These are phyloP conservation scores for Cepphus grylle DNA, from an alignment of 2,113 vertebrate genomes.

Conservation along the genomic window DNA sequence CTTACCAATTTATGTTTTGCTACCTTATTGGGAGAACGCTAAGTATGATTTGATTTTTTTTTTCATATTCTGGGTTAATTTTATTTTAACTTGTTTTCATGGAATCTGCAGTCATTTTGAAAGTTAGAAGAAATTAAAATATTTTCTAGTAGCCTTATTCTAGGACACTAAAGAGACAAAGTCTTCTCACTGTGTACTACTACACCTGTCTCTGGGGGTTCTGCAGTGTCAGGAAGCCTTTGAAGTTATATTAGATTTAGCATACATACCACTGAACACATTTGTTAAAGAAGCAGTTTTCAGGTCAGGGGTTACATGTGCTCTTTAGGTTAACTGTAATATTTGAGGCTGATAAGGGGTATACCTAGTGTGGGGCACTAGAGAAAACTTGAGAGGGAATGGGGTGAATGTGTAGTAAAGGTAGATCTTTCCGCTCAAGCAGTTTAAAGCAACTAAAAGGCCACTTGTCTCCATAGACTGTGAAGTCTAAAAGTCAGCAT, in stretches of 20 bases:
- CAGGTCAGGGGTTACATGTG: not conserved
- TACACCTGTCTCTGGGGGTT: not conserved
- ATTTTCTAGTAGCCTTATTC: not conserved
- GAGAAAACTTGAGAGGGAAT: not conserved
- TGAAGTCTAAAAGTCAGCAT: not conserved
- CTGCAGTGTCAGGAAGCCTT: not conserved
- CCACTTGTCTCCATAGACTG: rapidly evolving
- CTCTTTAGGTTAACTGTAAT: not conserved
- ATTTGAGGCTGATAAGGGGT: not conserved
- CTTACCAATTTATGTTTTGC: not conserved
- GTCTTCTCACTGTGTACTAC: not conserved
- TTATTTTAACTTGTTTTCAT: not conserved
- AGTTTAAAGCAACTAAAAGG: not conserved
- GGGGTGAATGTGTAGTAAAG: not conserved
- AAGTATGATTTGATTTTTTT: not conserved
- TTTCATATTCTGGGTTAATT: not conserved
- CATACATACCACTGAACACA: rapidly evolving
- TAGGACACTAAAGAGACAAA: not conserved
- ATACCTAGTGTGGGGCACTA: rapidly evolving
- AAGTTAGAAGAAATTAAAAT: not conserved
- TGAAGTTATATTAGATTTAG: not conserved
- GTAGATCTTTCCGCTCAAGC: not conserved
- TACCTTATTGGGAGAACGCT: not conserved
- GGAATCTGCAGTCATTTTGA: not conserved
- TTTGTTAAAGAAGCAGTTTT: not conserved